Evolutionary conservation across 2,888 invertebrate species (phyloP).

Genomic region (Taphrorychus bicolor): DNA sequence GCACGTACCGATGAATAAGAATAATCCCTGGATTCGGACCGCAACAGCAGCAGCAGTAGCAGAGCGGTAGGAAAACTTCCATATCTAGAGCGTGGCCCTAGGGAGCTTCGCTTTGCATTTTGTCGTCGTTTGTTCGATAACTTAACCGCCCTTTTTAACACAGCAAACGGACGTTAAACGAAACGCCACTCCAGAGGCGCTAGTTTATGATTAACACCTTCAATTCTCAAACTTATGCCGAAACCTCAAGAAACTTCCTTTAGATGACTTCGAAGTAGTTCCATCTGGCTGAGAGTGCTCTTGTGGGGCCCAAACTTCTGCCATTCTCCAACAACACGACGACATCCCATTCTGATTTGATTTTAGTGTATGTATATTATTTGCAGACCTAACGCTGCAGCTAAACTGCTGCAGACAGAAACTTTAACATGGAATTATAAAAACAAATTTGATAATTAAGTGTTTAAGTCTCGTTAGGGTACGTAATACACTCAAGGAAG

Average conservation of each 20-base stretch:
- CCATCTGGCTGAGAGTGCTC: constrained; percentile 5
- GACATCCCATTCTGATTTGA: not conserved
- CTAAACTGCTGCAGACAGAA: too few relatives aligned
- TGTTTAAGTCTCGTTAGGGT: constrained; percentile 33
- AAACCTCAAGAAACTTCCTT: not conserved
- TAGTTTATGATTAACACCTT: constrained; percentile 11
- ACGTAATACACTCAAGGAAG: too few relatives aligned
- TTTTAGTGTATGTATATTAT: too few relatives aligned
- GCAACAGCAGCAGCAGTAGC: constrained; percentile 39
- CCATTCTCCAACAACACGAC: constrained; percentile 6
- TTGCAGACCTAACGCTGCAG: too few relatives aligned
- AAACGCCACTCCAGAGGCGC: constrained; percentile 5
- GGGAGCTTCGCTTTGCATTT: constrained; percentile 33
- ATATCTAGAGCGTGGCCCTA: constrained; percentile 32
- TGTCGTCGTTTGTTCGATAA: constrained; percentile 24
- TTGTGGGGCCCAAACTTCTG: constrained; percentile 3
- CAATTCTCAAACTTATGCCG: not conserved
- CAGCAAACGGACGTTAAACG: not conserved
- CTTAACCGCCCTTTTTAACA: constrained; percentile 9
- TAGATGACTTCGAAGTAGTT: constrained; percentile 2
- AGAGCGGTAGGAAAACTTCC: constrained; percentile 43
- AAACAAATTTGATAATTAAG: constrained; percentile 39
- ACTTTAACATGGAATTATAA: too few relatives aligned
- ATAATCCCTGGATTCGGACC: constrained; percentile 46
- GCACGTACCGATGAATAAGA: constrained; percentile 50